A percentile compares a stretch with the other conserved stretches of the same genome.
phyloP scores from a whole-genome alignment of 2,888 invertebrate species.

The Morpho helenor region DNA sequence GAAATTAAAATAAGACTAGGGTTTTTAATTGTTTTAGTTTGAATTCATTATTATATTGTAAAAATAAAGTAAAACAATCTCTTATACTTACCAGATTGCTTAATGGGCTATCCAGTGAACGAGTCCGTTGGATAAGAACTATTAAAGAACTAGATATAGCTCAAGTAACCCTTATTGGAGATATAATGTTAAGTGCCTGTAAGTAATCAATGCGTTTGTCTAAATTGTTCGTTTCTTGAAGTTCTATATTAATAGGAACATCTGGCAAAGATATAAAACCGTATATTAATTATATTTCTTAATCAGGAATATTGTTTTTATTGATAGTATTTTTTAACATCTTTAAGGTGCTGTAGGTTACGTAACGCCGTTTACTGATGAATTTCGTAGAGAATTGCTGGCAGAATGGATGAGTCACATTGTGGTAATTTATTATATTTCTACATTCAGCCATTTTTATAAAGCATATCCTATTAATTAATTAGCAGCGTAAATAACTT shows the following conservation, averaged over 20 bases:
- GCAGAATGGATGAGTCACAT: slow-evolving; percentile 77
- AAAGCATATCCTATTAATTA: too few relatives aligned
- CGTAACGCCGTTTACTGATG: slow-evolving; percentile 87
- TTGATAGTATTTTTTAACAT: slow-evolving; percentile 8
- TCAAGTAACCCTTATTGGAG: slow-evolving; percentile 82
- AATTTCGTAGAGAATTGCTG: slow-evolving; percentile 79
- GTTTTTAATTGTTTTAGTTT: too few relatives aligned
- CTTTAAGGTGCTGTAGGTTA: slow-evolving; percentile 86
- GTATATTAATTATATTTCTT: not conserved
- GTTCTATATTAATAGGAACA: too few relatives aligned
- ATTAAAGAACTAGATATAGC: slow-evolving; percentile 79
- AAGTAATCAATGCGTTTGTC: slow-evolving; percentile 26
- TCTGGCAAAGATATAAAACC: too few relatives aligned
- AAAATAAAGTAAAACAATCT: too few relatives aligned
- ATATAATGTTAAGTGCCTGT: slow-evolving; percentile 84
- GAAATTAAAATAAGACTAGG: too few relatives aligned
- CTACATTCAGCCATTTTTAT: too few relatives aligned
- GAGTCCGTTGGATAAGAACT: slow-evolving; percentile 85
- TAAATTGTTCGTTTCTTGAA: too few relatives aligned
- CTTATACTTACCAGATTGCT: slow-evolving; percentile 65
- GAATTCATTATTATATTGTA: too few relatives aligned
- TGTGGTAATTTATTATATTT: slow-evolving; percentile 35
- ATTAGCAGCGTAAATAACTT: too few relatives aligned
- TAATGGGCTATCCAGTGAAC: slow-evolving; percentile 83
- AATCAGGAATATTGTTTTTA: not conserved